A percentile compares a stretch with the other conserved stretches of the same genome.
phyloP scores from a whole-genome alignment of 2,888 invertebrate genomes.

The Dolichomitus sp. region DNA sequence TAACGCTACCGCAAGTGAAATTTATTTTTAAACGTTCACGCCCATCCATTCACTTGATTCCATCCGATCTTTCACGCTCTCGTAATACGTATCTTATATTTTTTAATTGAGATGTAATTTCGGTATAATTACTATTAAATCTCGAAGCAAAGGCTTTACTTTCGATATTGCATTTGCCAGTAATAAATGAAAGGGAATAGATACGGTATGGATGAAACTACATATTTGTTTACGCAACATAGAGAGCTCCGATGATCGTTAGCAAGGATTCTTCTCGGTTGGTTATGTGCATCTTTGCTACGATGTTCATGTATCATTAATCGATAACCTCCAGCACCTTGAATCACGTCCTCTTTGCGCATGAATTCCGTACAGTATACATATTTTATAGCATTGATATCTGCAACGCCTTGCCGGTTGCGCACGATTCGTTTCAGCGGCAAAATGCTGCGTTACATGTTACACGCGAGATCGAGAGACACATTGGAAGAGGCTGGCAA shows the following conservation, averaged over 20 bases:
- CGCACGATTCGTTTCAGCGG: not conserved
- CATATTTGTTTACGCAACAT: conserved; percentile 35
- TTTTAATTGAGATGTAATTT: not conserved
- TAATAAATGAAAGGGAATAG: conserved; percentile 2
- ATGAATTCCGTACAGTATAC: conserved; percentile 36
- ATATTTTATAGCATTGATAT: conserved; percentile 14
- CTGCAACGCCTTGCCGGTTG: conserved; percentile 2
- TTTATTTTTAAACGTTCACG: not conserved
- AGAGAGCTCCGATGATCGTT: conserved; percentile 26
- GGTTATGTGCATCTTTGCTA: not conserved
- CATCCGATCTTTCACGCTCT: conserved; percentile 1
- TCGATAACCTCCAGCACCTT: conserved; percentile 45
- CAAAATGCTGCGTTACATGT: not conserved
- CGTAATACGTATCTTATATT: not conserved
- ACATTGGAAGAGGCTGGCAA: conserved; percentile 27
- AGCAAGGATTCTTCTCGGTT: conserved; percentile 23
- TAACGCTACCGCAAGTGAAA: not conserved
- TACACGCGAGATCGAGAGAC: conserved; percentile 14
- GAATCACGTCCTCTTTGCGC: conserved; percentile 23
- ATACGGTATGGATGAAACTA: conserved; percentile 14
- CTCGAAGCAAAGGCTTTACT: not conserved
- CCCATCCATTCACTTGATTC: not conserved
- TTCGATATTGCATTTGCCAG: conserved; percentile 3
- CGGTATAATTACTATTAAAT: not conserved
- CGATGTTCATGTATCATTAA: conserved; percentile 45